A percentile compares a stretch with the other conserved stretches of the same genome.
Evolutionary conservation across 2,888 invertebrate genomes (phyloP).

Genomic region (Neelides folsomi): DNA sequence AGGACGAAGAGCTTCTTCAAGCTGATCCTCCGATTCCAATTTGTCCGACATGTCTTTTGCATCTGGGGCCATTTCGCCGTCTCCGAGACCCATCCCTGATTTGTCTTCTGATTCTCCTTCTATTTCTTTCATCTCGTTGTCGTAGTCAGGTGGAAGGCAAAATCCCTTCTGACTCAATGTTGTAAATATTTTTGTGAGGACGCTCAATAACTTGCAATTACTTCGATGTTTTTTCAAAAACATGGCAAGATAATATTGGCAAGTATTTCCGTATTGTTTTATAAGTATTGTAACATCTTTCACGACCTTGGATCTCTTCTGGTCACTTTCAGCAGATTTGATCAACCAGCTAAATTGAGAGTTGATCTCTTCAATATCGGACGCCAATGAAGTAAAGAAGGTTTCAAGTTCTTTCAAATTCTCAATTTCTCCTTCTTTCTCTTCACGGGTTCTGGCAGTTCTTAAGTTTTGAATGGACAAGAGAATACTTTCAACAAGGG

Average conservation of each 20-base stretch:
- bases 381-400: too few relatives aligned
- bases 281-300: slow-evolving; percentile 41
- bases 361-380: too few relatives aligned
- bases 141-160: slow-evolving; percentile 74
- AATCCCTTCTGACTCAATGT: slow-evolving; percentile 79
- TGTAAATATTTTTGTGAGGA: slow-evolving; percentile 69
- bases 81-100: slow-evolving; percentile 74
- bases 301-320: too few relatives aligned
- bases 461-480: too few relatives aligned
- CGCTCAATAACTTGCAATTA: slow-evolving; percentile 66
- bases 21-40: slow-evolving; percentile 81
- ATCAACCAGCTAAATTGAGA: too few relatives aligned
- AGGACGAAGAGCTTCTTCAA: slow-evolving; percentile 73
- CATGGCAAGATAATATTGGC: slow-evolving; percentile 65
- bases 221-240: slow-evolving; percentile 64
- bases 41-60: slow-evolving; percentile 89
- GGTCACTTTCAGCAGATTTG: too few relatives aligned
- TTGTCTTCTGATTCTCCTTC: slow-evolving; percentile 41
- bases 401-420: too few relatives aligned
- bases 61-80: slow-evolving; percentile 57
- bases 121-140: slow-evolving; percentile 43
- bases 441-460: too few relatives aligned
- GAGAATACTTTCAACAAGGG: too few relatives aligned
- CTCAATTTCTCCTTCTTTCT: too few relatives aligned
- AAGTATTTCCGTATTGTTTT: slow-evolving; percentile 59